These are phyloP conservation scores for Notolabrus celidotus DNA, from an alignment of 2,797 vertebrate genomes.

Conservation along the genomic window DNA sequence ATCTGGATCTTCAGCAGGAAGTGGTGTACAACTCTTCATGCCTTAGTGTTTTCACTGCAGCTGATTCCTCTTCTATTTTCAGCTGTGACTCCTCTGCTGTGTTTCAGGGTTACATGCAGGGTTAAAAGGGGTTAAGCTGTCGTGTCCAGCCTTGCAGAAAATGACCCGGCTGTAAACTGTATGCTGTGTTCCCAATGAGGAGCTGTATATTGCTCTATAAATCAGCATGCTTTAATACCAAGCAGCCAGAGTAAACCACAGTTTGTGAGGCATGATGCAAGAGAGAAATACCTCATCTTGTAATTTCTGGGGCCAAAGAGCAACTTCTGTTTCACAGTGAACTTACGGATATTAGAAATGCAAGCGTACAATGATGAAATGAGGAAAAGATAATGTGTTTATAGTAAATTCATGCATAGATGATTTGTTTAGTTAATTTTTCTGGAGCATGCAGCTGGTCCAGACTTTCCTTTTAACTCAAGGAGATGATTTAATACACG, in stretches of 20 bases:
- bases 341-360: background rate
- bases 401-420: conserved; percentile 12
- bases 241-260: background rate
- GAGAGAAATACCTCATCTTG: background rate
- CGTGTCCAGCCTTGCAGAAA: conserved; percentile 31
- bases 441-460: conserved; percentile 26
- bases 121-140: conserved; percentile 43
- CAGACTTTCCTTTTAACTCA: no score
- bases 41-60: background rate
- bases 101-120: background rate
- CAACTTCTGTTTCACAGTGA: background rate
- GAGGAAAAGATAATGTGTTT: conserved; percentile 1
- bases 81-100: background rate
- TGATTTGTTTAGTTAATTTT: conserved; percentile 52
- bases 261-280: background rate
- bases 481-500: conserved; percentile 50
- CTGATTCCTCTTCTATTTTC: background rate
- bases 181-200: conserved; percentile 16
- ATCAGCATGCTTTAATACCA: conserved; percentile 15
- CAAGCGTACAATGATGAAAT: background rate
- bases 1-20: no score
- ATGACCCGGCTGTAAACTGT: conserved; percentile 26
- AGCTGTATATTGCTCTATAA: conserved; percentile 34
- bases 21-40: no score
- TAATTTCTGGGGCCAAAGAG: background rate